These are phyloP conservation scores for Aphaenogaster ashmeadi DNA, from an alignment of 1,140 invertebrate genomes.

Conservation along the genomic window DNA sequence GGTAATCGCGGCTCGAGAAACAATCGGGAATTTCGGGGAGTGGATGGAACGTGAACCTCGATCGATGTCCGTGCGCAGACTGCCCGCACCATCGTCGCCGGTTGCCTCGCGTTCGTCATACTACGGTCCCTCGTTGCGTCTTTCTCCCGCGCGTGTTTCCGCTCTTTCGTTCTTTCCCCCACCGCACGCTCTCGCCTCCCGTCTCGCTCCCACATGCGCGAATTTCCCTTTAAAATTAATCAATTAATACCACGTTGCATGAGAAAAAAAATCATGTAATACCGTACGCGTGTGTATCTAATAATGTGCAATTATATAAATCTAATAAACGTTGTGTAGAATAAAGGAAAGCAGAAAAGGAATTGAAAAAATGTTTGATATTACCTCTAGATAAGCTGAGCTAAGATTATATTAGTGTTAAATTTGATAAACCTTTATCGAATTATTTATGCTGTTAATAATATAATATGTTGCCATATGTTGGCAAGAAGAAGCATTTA, in stretches of 20 bases:
- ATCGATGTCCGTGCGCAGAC: slow-evolving; percentile 86
- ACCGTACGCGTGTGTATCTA: neutral
- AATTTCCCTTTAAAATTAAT: slow-evolving; percentile 29
- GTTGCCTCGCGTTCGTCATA: slow-evolving; percentile 76
- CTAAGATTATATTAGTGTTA: neutral
- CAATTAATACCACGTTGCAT: slow-evolving; percentile 7
- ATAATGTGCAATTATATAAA: neutral
- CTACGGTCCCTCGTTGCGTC: slow-evolving; percentile 58
- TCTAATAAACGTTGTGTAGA: neutral
- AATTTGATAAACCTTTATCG: neutral
- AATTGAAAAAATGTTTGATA: neutral
- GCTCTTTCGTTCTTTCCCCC: slow-evolving; percentile 50
- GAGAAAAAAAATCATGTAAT: slow-evolving; percentile 14
- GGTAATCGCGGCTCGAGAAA: slow-evolving; percentile 71
- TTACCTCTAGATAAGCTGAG: neutral
- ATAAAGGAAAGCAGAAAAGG: neutral
- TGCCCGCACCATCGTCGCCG: slow-evolving; percentile 75
- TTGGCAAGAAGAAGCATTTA: neutral
- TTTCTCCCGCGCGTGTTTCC: slow-evolving; percentile 65
- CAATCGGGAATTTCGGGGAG: slow-evolving; percentile 76
- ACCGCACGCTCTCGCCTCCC: slow-evolving; percentile 57
- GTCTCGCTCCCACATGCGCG: slow-evolving; percentile 57
- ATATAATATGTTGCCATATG: neutral
- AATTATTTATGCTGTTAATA: slow-evolving; percentile 26
- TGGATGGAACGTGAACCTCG: slow-evolving; percentile 77